Percentiles rank a stretch among this genome's conserved stretches.
phyloP scores from a whole-genome alignment of 2,888 invertebrate genomes.

The Diarsia dahlii region DNA sequence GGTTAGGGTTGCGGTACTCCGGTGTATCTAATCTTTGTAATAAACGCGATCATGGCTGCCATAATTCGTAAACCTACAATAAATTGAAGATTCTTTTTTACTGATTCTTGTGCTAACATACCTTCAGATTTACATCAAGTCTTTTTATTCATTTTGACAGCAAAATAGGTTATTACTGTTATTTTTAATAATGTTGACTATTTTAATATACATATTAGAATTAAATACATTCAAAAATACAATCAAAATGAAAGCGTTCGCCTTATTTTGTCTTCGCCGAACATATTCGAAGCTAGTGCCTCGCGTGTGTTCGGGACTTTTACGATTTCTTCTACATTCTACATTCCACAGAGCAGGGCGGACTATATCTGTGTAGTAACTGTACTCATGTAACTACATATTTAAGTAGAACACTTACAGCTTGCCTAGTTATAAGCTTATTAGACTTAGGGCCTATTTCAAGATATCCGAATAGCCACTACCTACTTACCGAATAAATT shows the following conservation, averaged over 20 bases:
- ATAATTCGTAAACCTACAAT: background rate
- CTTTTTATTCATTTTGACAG: background rate
- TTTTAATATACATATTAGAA: background rate
- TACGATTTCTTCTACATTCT: slow-evolving; percentile 69
- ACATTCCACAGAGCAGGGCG: slow-evolving; percentile 60
- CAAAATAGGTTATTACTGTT: background rate
- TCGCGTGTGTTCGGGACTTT: slow-evolving; percentile 69
- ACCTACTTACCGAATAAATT: too few species aligned
- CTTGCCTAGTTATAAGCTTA: background rate
- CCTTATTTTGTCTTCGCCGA: slow-evolving; percentile 52
- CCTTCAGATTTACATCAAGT: background rate
- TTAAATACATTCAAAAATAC: background rate
- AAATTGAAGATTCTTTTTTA: background rate
- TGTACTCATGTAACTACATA: slow-evolving; percentile 5
- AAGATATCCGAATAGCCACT: too few species aligned
- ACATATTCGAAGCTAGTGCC: slow-evolving; percentile 60
- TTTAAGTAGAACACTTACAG: background rate
- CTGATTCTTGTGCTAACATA: background rate
- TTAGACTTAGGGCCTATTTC: too few species aligned
- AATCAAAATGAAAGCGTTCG: slow-evolving; percentile 53
- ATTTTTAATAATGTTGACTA: background rate
- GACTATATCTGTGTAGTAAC: slow-evolving; percentile 22
- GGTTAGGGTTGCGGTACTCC: background rate
- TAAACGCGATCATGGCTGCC: background rate
- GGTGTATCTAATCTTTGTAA: background rate